These are phyloP conservation scores for Meta bourneti DNA, from an alignment of 2,888 invertebrate species.

Conservation along the genomic window DNA sequence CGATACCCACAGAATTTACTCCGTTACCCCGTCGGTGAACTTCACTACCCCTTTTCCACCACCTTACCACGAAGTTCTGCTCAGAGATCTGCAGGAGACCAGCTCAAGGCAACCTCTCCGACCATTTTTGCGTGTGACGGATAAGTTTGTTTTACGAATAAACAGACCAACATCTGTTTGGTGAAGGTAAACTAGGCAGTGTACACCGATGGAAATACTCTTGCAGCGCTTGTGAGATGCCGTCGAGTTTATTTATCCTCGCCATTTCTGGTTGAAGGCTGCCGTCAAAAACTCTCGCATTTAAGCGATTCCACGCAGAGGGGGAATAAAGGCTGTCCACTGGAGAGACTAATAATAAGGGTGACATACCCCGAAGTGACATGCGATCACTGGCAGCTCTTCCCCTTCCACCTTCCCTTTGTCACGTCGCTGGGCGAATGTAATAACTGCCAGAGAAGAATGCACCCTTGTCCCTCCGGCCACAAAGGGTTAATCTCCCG, in stretches of 20 bases:
- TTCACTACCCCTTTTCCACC: too few relatives aligned
- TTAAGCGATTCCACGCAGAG: constrained; percentile 21
- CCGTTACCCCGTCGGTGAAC: too few relatives aligned
- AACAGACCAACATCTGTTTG: background rate
- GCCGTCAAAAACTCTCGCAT: constrained; percentile 54
- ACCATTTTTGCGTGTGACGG: background rate
- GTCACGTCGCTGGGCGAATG: constrained; percentile 72
- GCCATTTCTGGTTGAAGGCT: background rate
- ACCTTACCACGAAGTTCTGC: too few relatives aligned
- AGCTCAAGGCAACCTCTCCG: too few relatives aligned
- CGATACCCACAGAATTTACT: too few relatives aligned
- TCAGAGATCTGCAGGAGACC: too few relatives aligned
- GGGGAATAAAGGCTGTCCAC: constrained; percentile 18
- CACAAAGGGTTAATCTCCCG: constrained; percentile 76
- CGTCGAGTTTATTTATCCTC: background rate
- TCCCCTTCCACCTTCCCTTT: constrained; percentile 50
- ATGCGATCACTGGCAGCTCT: constrained; percentile 20
- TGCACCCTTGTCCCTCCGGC: constrained; percentile 64
- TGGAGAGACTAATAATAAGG: constrained; percentile 64
- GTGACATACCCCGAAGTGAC: constrained; percentile 61
- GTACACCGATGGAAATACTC: too few relatives aligned
- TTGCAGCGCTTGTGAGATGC: background rate
- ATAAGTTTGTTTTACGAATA: constrained; percentile 1
- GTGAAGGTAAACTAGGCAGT: background rate
- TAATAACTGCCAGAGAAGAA: constrained; percentile 76